Percentiles rank a stretch among this genome's conserved stretches.
Conservation (phyloP, 2,888 invertebrate species). For the Timema podura region DNA sequence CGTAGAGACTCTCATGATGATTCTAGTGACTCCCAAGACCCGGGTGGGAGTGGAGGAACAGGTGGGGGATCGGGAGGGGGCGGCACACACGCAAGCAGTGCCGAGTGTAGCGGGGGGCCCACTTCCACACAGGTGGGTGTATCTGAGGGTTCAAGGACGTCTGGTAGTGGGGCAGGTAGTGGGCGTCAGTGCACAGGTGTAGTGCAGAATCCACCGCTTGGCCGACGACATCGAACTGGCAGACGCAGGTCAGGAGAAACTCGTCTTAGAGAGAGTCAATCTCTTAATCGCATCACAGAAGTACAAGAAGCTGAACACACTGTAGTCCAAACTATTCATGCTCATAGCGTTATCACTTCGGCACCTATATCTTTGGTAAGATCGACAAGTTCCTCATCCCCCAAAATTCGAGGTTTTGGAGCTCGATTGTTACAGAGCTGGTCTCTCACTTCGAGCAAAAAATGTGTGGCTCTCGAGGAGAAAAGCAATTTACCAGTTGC, state of each 20-base stretch:
- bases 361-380: constrained; percentile 35
- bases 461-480: constrained; percentile 6
- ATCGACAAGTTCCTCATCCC: constrained; percentile 38
- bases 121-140: constrained; percentile 27
- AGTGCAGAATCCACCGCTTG: constrained; percentile 43
- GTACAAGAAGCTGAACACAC: constrained; percentile 65
- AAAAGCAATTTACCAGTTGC: constrained; percentile 4
- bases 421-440: constrained; percentile 51
- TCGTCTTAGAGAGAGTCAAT: constrained; percentile 73
- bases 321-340: constrained; percentile 23
- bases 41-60: constrained; percentile 51
- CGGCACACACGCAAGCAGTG: constrained; percentile 22
- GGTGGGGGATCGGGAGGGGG: constrained; percentile 38
- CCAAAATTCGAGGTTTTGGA: constrained; percentile 50
- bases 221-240: constrained; percentile 52
- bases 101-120: constrained; percentile 31
- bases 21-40: constrained; percentile 80
- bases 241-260: constrained; percentile 59
- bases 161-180: constrained; percentile 37
- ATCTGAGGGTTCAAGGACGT: constrained; percentile 25
- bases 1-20: constrained; percentile 80
- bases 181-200: constrained; percentile 42
- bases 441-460: constrained; percentile 35
- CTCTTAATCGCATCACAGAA: constrained; percentile 79
- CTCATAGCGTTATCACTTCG: constrained; percentile 21